These are phyloP conservation scores for Prunella himalayana DNA, from an alignment of 2,113 vertebrate species.

Conservation along the genomic window DNA sequence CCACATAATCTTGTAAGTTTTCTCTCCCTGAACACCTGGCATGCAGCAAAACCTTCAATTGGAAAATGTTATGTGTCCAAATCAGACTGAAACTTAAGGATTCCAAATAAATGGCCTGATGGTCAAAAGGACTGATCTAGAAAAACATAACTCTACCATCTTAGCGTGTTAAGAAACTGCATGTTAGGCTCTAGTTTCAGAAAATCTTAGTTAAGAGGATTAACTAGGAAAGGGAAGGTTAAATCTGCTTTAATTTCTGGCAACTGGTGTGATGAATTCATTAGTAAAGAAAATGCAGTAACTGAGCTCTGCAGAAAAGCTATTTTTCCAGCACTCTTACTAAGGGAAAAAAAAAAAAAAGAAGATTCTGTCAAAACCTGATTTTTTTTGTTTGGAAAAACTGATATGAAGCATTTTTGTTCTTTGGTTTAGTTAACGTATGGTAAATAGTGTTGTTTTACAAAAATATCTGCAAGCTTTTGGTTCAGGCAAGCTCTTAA, in stretches of 20 bases:
- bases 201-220: neutral
- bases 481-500: neutral
- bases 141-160: neutral
- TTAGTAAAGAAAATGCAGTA: neutral
- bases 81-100: neutral
- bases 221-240: neutral
- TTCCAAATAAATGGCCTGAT: neutral
- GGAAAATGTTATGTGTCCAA: neutral
- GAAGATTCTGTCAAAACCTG: neutral
- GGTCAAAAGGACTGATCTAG: neutral
- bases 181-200: neutral
- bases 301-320: neutral
- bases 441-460: neutral
- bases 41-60: neutral
- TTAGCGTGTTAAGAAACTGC: neutral
- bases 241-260: neutral
- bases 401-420: neutral
- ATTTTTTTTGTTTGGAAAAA: neutral
- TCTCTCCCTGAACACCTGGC: neutral
- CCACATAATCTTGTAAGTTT: accelerated
- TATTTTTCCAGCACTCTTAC: neutral
- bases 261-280: neutral
- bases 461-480: neutral
- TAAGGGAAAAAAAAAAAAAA: neutral
- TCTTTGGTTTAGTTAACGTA: neutral